Percentiles rank a stretch among this genome's conserved stretches.
These are phyloP conservation scores for Girardinichthys multiradiatus DNA, from an alignment of 2,113 vertebrate genomes.

Conservation along the genomic window DNA sequence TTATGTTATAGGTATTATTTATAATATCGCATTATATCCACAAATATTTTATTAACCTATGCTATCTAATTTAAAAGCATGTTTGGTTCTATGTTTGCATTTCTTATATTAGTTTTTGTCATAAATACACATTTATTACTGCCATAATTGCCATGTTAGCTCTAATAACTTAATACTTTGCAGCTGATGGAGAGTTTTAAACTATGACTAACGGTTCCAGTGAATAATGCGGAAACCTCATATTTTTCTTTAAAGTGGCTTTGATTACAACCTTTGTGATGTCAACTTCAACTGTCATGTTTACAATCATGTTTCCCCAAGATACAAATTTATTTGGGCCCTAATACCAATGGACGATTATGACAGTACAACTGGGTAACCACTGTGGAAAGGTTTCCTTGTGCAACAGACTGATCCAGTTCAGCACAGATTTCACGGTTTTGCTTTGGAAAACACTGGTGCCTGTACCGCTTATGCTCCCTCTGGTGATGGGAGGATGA, in stretches of 20 bases:
- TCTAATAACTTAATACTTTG: background rate
- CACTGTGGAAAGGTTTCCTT: slow-evolving; percentile 34
- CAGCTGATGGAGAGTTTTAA: background rate
- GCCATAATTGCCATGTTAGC: background rate
- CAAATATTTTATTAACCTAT: background rate
- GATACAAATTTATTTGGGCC: slow-evolving; percentile 7
- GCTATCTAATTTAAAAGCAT: background rate
- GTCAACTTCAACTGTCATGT: slow-evolving; percentile 12
- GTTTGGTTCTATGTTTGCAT: background rate
- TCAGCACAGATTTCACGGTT: slow-evolving; percentile 60
- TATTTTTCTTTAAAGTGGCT: background rate
- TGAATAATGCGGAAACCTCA: background rate
- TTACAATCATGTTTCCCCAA: slow-evolving; percentile 24
- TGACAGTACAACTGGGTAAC: background rate
- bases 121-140: background rate
- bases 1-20: background rate
- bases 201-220: background rate
- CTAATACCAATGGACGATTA: slow-evolving; percentile 6
- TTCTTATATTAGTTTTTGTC: too few relatives aligned
- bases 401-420: slow-evolving; percentile 54
- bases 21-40: background rate
- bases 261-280: slow-evolving; percentile 19
- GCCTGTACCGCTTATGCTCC: slow-evolving; percentile 81
- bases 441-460: slow-evolving; percentile 81
- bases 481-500: slow-evolving; percentile 73